A percentile compares a stretch with the other conserved stretches of the same genome.
Conservation (phyloP, 2,797 vertebrate genomes). For the Cyclura pinguis region DNA sequence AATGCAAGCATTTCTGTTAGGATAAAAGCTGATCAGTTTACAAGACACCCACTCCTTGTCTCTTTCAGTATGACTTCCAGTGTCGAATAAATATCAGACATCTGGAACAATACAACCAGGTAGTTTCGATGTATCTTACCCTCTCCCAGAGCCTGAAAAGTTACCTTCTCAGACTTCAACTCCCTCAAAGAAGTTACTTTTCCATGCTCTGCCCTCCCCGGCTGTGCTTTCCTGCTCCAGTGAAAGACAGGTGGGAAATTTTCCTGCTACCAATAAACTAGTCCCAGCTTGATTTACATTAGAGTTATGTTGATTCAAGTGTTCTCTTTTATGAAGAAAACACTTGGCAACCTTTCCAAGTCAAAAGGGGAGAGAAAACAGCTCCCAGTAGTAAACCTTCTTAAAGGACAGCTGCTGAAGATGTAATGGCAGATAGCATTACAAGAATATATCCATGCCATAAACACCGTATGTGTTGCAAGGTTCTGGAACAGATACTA, state of each 20-base stretch:
- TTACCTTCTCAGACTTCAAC: too few relatives aligned
- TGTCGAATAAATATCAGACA: not conserved
- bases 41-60: not conserved
- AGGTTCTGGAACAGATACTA: slow-evolving; percentile 42
- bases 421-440: slow-evolving; percentile 55
- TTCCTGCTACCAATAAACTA: slow-evolving; percentile 59
- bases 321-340: slow-evolving; percentile 72
- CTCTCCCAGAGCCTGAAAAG: too few relatives aligned
- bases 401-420: slow-evolving; percentile 71
- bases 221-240: slow-evolving; percentile 30
- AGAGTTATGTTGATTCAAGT: slow-evolving; percentile 73
- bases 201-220: too few relatives aligned
- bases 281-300: slow-evolving; percentile 66
- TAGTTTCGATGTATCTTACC: slow-evolving; percentile 23
- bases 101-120: not conserved
- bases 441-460: slow-evolving; percentile 48
- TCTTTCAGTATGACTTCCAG: not conserved
- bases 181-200: too few relatives aligned
- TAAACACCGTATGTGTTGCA: slow-evolving; percentile 47
- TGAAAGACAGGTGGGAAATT: slow-evolving; percentile 59
- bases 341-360: slow-evolving; percentile 66
- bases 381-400: slow-evolving; percentile 56
- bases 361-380: slow-evolving; percentile 44
- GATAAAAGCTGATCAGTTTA: not conserved
- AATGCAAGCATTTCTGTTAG: not conserved